Conservation (phyloP, 2,797 vertebrate genomes). For the Enteromius argenteus region DNA sequence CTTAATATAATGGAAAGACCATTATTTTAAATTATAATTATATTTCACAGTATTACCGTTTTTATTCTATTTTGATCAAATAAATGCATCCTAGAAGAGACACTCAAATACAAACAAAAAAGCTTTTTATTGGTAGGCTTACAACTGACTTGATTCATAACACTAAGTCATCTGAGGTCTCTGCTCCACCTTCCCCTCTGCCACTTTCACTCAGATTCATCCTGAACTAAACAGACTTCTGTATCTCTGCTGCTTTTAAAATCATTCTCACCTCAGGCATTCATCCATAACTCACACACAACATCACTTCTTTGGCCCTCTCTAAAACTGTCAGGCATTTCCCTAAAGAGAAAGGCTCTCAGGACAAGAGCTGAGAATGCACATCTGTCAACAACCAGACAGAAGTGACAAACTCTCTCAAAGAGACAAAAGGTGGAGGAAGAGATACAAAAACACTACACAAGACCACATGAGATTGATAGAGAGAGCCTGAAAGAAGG, state of each 20-base stretch:
- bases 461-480: not conserved
- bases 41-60: not conserved
- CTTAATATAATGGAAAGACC: not conserved
- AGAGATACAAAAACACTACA: constrained; percentile 16
- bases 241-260: constrained; percentile 26
- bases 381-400: constrained; percentile 50
- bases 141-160: constrained; percentile 10
- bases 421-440: constrained; percentile 26
- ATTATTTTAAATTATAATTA: not conserved
- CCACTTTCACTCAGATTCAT: constrained; percentile 25
- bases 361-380: constrained; percentile 49
- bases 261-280: constrained; percentile 20
- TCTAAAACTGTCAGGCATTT: constrained; percentile 19
- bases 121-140: not conserved
- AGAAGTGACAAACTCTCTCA: constrained; percentile 13
- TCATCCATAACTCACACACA: constrained; percentile 38
- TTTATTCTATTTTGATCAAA: not conserved
- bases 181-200: not conserved
- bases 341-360: constrained; percentile 40
- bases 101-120: not conserved
- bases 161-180: constrained; percentile 14
- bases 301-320: constrained; percentile 24
- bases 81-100: not conserved
- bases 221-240: constrained; percentile 22
- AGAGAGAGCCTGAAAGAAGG: not conserved